A percentile compares a stretch with the other conserved stretches of the same genome.
These are phyloP conservation scores for Herminia tarsipennalis DNA, from an alignment of 2,888 invertebrate genomes.

Conservation along the genomic window DNA sequence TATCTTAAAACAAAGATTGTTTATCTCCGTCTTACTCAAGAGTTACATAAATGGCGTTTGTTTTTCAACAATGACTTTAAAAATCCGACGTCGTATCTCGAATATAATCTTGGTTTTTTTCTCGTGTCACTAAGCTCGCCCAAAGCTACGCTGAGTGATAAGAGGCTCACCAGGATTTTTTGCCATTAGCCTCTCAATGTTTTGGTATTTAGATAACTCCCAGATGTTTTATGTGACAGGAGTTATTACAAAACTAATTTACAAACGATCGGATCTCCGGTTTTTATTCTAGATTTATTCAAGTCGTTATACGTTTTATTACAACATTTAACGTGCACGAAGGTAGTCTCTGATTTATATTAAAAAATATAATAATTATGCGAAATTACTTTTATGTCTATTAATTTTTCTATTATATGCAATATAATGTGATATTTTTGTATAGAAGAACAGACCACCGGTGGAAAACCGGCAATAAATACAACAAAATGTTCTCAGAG, in stretches of 20 bases:
- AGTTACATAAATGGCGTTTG: constrained; percentile 46
- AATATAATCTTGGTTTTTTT: constrained; percentile 57
- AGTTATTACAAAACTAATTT: constrained; percentile 12
- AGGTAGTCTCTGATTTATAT: constrained; percentile 23
- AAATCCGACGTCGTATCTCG: constrained; percentile 48
- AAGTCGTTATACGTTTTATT: constrained; percentile 12
- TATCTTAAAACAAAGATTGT: constrained; percentile 41
- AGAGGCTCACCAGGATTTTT: constrained; percentile 55
- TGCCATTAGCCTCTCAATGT: constrained; percentile 53
- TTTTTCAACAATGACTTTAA: constrained; percentile 47
- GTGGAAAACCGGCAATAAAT: constrained; percentile 30
- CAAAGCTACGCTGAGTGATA: constrained; percentile 45
- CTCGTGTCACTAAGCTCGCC: constrained; percentile 58
- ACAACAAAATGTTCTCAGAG: constrained; percentile 21
- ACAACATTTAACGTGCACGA: constrained; percentile 10
- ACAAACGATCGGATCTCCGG: neutral
- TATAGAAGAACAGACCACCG: constrained; percentile 16
- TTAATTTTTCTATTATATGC: constrained; percentile 20
- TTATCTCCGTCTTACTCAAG: constrained; percentile 34
- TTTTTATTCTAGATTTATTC: constrained; percentile 15
- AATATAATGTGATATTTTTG: constrained; percentile 19
- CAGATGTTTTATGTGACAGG: constrained; percentile 17
- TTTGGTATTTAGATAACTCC: constrained; percentile 35
- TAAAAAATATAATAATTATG: constrained; percentile 21
- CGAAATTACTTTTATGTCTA: constrained; percentile 24